Conservation (phyloP, 1,140 invertebrate species). For the Bombus difficillimus region DNA sequence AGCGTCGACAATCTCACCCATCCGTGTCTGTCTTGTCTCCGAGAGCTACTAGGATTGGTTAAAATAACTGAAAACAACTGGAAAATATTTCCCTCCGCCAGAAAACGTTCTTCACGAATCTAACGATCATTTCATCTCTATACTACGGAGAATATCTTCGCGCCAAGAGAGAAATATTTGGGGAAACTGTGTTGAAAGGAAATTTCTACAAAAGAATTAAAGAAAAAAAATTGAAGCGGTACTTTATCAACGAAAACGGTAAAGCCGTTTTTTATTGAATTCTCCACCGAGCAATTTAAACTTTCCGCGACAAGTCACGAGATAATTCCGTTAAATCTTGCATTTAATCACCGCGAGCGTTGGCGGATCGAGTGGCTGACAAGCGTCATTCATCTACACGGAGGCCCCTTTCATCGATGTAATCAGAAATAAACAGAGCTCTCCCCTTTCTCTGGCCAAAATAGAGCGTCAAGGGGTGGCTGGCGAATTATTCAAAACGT, state of each 20-base stretch:
- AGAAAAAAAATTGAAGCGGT: background rate
- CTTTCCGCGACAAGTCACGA: background rate
- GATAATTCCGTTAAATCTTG: constrained; percentile 14
- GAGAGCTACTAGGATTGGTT: background rate
- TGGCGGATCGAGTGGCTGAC: constrained; percentile 31
- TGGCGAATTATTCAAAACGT: constrained; percentile 55
- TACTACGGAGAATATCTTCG: background rate
- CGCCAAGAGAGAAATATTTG: background rate
- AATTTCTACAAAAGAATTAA: background rate
- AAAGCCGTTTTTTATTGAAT: background rate
- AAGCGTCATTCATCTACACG: constrained; percentile 39
- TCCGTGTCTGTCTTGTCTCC: constrained; percentile 65
- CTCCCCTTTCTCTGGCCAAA: constrained; percentile 18
- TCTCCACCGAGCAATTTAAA: background rate
- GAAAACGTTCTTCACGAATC: too few species aligned
- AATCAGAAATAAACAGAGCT: constrained; percentile 53
- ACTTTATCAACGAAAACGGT: background rate
- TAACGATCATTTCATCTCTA: too few species aligned
- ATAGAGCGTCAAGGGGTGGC: constrained; percentile 22
- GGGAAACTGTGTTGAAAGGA: background rate
- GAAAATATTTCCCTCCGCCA: background rate
- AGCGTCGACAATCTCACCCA: constrained; percentile 70
- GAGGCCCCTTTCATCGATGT: constrained; percentile 41
- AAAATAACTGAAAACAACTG: background rate
- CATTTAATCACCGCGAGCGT: constrained; percentile 11